Conservation (phyloP, 1,140 invertebrate species). For the Gonioctena quinquepunctata region DNA sequence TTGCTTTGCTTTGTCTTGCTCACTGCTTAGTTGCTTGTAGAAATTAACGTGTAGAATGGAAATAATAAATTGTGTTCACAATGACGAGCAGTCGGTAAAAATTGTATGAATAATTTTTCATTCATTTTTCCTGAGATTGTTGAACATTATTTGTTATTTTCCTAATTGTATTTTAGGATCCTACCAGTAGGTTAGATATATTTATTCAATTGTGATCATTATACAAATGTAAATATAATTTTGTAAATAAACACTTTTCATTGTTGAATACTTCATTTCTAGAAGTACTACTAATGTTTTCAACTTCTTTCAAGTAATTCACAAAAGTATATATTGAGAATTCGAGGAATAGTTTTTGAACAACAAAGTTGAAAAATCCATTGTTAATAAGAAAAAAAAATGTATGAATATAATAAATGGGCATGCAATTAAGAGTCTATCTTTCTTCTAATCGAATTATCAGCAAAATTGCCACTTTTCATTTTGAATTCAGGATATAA, state of each 20-base stretch:
- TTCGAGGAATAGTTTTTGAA: no score
- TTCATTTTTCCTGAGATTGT: not conserved
- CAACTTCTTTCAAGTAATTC: no score
- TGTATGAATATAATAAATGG: no score
- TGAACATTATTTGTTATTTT: not conserved
- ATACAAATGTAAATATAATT: not conserved
- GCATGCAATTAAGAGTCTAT: no score
- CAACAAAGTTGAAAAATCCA: no score
- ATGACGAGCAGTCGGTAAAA: not conserved
- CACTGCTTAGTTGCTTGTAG: not conserved
- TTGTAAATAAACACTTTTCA: not conserved
- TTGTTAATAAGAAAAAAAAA: no score
- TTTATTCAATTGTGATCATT: not conserved
- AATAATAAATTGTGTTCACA: not conserved
- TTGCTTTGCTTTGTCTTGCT: not conserved
- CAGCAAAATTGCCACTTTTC: no score
- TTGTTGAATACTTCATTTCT: not conserved
- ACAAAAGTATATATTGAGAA: no score
- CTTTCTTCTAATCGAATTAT: no score
- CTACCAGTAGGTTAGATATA: not conserved
- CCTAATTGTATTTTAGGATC: not conserved
- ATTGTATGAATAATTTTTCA: not conserved
- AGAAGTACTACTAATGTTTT: no score
- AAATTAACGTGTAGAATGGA: not conserved
- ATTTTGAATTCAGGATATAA: no score